Evolutionary conservation across 2,888 invertebrate genomes (phyloP), one percentile per base, ranked within the genome.

Genomic region (Arctia plantaginis): DNA sequence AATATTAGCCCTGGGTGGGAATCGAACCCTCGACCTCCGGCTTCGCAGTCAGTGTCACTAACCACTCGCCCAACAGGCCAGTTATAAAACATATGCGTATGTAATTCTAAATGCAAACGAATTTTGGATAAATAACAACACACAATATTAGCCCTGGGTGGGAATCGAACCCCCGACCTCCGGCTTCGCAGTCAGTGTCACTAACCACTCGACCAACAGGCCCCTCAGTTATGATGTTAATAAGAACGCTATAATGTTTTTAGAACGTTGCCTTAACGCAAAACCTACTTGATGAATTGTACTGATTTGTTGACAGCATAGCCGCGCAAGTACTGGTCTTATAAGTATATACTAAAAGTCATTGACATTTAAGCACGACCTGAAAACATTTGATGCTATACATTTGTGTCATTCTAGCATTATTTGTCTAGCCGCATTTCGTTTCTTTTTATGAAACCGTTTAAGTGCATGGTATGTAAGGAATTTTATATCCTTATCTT

Each of bases 401-500:
- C 20, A 68, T 59, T 69, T 62, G 23, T 65, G 55, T 10, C 35
- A 39, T 55, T 69, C 55, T 69, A 55, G 23, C n/a, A n/a, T 39
- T 55, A 69, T 69, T 71, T 71, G 69, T 27, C 68, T 71, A 35
- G 59, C 20, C 55, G 75, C 59, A 69, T 79, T 44, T 30, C 27
- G 44, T 82, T 74, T 72, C 75, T 15, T 66, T 65, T 67, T 71
- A 75, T 55, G 72, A 74, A 70, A 79, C n/a, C 33, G 62, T 27
- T 18, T 33, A n/a, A 69, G 47, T 51, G 27, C 47, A 15, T 39
- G 30, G 41, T 39, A 51, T 65, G 55, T 72, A 0, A 66, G 69
- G 75, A 75, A 75, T 75, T 65, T 69, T 15, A 62, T 66, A 4
- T 47, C 59, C 69, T 75, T 72, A 75, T 75, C 64, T 75, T 12